A percentile compares a stretch with the other conserved stretches of the same genome.
phyloP scores from a whole-genome alignment of 2,113 vertebrate genomes.

The Ageneiosus marmoratus region DNA sequence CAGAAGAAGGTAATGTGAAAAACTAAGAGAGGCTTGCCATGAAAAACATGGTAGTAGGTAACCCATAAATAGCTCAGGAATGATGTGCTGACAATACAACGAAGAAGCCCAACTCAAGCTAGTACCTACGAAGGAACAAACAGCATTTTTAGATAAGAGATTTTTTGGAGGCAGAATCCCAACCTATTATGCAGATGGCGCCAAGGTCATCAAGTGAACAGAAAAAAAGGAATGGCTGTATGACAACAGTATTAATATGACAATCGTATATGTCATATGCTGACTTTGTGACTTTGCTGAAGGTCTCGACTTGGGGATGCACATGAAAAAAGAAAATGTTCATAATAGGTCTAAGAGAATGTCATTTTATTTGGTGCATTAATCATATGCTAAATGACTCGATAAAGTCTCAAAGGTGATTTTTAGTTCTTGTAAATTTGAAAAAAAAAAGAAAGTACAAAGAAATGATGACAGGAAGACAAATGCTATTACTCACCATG shows the following conservation, averaged over 20 bases:
- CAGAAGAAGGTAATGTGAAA: not conserved
- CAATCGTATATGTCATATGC: not conserved
- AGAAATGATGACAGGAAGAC: not conserved
- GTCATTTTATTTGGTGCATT: not conserved
- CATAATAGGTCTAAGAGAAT: not conserved
- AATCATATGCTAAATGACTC: slow-evolving; percentile 3
- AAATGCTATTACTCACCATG: slow-evolving; percentile 10
- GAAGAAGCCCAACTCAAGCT: not conserved
- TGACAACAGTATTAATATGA: not conserved
- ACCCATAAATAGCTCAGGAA: not conserved
- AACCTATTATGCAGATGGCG: not conserved
- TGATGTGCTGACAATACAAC: not conserved
- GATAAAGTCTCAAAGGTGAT: slow-evolving; percentile 19
- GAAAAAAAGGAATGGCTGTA: not conserved
- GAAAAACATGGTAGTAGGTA: not conserved
- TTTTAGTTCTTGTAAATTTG: slow-evolving; percentile 2
- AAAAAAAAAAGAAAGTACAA: not conserved
- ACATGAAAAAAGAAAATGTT: too few relatives aligned
- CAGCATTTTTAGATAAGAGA: not conserved
- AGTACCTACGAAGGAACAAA: not conserved
- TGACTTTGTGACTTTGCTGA: not conserved
- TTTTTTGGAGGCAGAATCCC: not conserved
- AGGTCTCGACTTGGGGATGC: not conserved
- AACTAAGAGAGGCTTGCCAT: not conserved
- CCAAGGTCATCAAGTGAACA: not conserved